Conservation (phyloP, 2,888 invertebrate species). For the Bugula neritina region DNA sequence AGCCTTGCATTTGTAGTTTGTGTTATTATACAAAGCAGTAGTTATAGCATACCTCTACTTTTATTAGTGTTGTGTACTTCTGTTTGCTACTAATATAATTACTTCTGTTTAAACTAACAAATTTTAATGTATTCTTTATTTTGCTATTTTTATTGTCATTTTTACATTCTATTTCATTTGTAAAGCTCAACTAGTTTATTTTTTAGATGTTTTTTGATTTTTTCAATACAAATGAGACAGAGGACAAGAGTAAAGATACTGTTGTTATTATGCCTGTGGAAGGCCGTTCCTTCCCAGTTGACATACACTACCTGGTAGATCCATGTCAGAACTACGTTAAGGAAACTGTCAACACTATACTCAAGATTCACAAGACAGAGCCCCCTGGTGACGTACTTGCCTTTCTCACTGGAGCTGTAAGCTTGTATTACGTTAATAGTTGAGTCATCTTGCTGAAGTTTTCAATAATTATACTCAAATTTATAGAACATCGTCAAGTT, state of each 20-base stretch:
- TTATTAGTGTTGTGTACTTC: too few species aligned
- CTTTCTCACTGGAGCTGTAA: slow-evolving; percentile 59
- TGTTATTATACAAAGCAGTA: too few species aligned
- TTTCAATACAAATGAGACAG: slow-evolving; percentile 57
- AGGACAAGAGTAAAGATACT: slow-evolving; percentile 58
- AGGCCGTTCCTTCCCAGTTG: slow-evolving; percentile 81
- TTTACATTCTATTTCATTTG: too few species aligned
- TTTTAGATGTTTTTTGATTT: slow-evolving; percentile 52
- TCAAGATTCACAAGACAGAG: slow-evolving; percentile 73
- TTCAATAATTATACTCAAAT: too few species aligned
- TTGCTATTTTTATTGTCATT: too few species aligned
- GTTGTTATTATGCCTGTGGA: slow-evolving; percentile 79
- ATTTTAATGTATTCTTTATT: too few species aligned
- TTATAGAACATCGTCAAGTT: too few species aligned
- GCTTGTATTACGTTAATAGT: neutral
- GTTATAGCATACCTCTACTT: too few species aligned
- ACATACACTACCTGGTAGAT: slow-evolving; percentile 69
- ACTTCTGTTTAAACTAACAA: too few species aligned
- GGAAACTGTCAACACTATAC: slow-evolving; percentile 75
- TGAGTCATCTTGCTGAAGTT: slow-evolving; percentile 1
- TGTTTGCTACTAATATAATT: too few species aligned
- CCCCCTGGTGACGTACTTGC: slow-evolving; percentile 77
- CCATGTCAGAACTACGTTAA: slow-evolving; percentile 68
- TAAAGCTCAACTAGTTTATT: too few species aligned
- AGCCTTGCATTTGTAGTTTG: too few species aligned